phyloP scores from a whole-genome alignment of 2,888 invertebrate species.

The Oscheius sp. region DNA sequence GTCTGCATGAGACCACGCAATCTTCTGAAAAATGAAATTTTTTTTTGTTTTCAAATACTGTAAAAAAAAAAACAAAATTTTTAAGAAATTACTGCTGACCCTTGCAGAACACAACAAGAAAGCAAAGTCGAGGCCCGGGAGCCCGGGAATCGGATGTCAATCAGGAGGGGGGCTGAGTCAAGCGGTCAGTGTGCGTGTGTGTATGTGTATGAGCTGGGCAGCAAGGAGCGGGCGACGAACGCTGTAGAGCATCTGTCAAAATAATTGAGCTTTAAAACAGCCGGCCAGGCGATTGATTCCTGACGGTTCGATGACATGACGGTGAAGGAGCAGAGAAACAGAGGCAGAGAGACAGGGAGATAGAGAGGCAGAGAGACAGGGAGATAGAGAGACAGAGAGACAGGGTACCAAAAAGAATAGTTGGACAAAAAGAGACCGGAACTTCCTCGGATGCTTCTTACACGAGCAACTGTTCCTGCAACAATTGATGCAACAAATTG shows the following conservation, averaged over 20 bases:
- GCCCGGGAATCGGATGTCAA: not conserved
- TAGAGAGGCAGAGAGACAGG: no score
- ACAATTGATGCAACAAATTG: constrained; percentile 19
- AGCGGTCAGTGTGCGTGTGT: constrained; percentile 20
- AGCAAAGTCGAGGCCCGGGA: not conserved
- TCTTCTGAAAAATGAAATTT: constrained; percentile 1
- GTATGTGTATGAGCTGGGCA: not conserved
- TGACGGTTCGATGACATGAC: not conserved
- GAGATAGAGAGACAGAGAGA: no score
- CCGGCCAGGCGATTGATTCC: constrained; percentile 13
- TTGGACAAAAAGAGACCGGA: no score
- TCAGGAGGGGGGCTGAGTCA: not conserved
- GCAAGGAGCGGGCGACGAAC: not conserved
- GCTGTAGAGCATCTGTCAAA: constrained; percentile 35
- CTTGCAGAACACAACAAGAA: not conserved
- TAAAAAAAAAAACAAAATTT: not conserved
- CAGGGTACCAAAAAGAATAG: no score
- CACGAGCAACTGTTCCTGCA: constrained; percentile 8
- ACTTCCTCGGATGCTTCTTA: not conserved
- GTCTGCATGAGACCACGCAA: constrained; percentile 30
- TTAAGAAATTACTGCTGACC: not conserved
- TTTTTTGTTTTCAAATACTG: not conserved
- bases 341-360: no score
- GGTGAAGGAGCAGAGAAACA: no score
- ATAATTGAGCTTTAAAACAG: constrained; percentile 34